A percentile compares a stretch with the other conserved stretches of the same genome.
Evolutionary conservation across 2,888 invertebrate species (phyloP).

Genomic region (Byasa hedistus): DNA sequence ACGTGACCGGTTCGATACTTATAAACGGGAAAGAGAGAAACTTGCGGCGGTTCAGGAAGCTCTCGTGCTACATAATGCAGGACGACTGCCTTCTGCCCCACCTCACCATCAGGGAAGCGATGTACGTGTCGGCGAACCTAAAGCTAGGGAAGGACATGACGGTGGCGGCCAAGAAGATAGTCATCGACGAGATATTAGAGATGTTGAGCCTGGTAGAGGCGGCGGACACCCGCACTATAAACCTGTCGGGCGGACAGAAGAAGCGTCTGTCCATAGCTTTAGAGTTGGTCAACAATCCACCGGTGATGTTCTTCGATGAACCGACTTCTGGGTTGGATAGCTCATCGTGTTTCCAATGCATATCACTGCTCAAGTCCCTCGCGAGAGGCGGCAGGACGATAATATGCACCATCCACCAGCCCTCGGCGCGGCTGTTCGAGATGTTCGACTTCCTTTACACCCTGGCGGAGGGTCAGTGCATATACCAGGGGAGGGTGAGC

Average conservation of each 20-base stretch:
- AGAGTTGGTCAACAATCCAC: slow-evolving; percentile 97
- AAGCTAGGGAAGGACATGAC: slow-evolving; percentile 91
- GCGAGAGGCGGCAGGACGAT: slow-evolving; percentile 94
- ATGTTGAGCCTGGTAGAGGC: slow-evolving; percentile 90
- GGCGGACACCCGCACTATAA: slow-evolving; percentile 87
- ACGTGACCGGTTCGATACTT: slow-evolving; percentile 90
- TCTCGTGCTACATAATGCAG: slow-evolving; percentile 98
- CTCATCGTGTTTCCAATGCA: slow-evolving; percentile 95
- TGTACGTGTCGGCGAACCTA: slow-evolving; percentile 95
- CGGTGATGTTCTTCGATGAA: slow-evolving; percentile 98
- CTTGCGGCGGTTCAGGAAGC: slow-evolving; percentile 92
- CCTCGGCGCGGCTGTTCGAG: slow-evolving; percentile 96
- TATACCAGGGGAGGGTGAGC: slow-evolving; percentile 91
- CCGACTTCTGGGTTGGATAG: slow-evolving; percentile 96
- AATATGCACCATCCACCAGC: slow-evolving; percentile 98
- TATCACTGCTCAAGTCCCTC: slow-evolving; percentile 91
- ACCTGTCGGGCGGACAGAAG: slow-evolving; percentile 93
- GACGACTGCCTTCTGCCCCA: slow-evolving; percentile 94
- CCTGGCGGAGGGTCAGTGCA: slow-evolving; percentile 94
- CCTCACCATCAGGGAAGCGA: slow-evolving; percentile 93
- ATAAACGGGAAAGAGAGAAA: slow-evolving; percentile 94
- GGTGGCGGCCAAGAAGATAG: slow-evolving; percentile 85
- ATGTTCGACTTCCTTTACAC: slow-evolving; percentile 97
- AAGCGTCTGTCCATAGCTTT: slow-evolving; percentile 94
- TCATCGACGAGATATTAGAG: slow-evolving; percentile 92